These are phyloP conservation scores for Fragum sueziense DNA, from an alignment of 2,888 invertebrate species.

Conservation along the genomic window DNA sequence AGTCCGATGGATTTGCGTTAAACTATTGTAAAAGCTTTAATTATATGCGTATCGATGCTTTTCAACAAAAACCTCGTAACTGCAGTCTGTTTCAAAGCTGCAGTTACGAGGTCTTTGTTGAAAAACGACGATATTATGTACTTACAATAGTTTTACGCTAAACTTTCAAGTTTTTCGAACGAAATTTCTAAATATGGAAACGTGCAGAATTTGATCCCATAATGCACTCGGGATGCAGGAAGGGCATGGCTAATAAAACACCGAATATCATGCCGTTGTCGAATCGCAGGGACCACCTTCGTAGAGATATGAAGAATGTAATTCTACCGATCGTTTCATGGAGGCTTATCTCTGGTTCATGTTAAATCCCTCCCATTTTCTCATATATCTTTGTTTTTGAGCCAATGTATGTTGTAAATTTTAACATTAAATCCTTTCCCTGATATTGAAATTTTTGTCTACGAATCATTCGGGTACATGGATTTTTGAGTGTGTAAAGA, in stretches of 20 bases:
- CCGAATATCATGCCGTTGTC: background rate
- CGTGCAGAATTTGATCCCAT: conserved; percentile 7
- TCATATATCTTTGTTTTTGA: background rate
- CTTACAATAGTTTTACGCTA: no score
- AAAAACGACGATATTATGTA: no score
- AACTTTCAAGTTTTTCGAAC: no score
- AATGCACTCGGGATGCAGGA: conserved; percentile 13
- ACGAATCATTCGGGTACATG: no score
- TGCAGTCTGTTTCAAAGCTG: no score
- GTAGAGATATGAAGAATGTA: conserved; percentile 4
- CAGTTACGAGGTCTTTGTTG: no score
- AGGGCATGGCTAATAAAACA: conserved; percentile 1
- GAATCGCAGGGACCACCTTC: conserved; percentile 11
- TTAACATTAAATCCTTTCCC: background rate
- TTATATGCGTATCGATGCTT: no score
- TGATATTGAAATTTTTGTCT: no score
- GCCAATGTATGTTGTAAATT: conserved; percentile 37
- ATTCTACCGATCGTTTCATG: background rate
- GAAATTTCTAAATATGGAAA: conserved; percentile 10
- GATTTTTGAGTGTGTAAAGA: no score
- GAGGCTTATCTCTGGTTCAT: background rate
- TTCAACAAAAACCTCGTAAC: no score
- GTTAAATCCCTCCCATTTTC: conserved; percentile 24
- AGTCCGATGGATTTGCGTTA: no score
- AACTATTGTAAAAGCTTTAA: no score